Evolutionary conservation across 2,113 vertebrate genomes (phyloP).

Genomic region (Machaerirhynchus nigripectus): DNA sequence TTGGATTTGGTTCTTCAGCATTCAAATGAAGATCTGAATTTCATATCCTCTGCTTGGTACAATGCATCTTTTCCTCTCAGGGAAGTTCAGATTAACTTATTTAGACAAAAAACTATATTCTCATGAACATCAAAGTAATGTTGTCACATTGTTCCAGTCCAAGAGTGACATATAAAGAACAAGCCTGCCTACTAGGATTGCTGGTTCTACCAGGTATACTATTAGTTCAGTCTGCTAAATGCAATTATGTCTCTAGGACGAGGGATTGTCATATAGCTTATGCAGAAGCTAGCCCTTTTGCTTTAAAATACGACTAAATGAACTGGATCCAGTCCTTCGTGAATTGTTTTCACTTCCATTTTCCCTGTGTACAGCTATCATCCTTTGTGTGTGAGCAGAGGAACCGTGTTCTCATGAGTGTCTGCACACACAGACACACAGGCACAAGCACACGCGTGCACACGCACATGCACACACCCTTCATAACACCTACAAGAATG

Average conservation of each 20-base stretch:
- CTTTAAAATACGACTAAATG: neutral
- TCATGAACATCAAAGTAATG: neutral
- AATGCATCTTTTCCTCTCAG: neutral
- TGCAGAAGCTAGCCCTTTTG: neutral
- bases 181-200: neutral
- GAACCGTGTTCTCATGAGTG: rapidly evolving
- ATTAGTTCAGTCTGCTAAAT: neutral
- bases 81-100: neutral
- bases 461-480: rapidly evolving
- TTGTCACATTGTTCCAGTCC: neutral
- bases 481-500: neutral
- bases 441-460: too few species aligned
- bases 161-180: neutral
- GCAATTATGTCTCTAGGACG: neutral
- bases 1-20: neutral
- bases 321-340: neutral
- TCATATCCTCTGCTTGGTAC: neutral
- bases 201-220: neutral
- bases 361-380: neutral
- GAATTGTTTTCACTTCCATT: neutral
- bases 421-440: neutral
- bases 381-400: neutral
- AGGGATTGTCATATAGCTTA: neutral
- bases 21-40: neutral
- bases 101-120: neutral